These are phyloP conservation scores for Metellina segmentata DNA, from an alignment of 2,888 invertebrate species.

Conservation along the genomic window DNA sequence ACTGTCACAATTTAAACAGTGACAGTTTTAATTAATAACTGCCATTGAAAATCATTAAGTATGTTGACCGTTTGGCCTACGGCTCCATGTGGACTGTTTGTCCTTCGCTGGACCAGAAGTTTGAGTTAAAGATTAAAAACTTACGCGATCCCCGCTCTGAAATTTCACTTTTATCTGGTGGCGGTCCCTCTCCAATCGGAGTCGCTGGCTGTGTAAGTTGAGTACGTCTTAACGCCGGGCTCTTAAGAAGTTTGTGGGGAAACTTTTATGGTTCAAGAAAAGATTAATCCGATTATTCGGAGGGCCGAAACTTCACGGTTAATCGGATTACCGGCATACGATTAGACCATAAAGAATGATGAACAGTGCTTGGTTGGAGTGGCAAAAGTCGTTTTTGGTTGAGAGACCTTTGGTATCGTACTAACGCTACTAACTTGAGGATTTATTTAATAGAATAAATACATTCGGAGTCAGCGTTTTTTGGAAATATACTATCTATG, in stretches of 20 bases:
- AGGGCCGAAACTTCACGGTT: slow-evolving; percentile 60
- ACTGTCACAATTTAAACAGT: background rate
- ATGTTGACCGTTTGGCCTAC: slow-evolving; percentile 17
- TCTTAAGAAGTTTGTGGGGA: slow-evolving; percentile 53
- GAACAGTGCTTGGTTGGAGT: slow-evolving; percentile 33
- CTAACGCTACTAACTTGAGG: background rate
- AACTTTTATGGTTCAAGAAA: slow-evolving; percentile 65
- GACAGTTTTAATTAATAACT: background rate
- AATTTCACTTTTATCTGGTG: slow-evolving; percentile 25
- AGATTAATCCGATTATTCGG: slow-evolving; percentile 69
- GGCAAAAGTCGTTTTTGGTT: slow-evolving; percentile 39
- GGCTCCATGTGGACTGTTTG: background rate
- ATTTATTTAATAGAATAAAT: background rate
- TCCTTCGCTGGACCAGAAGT: background rate
- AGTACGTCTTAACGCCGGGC: slow-evolving; percentile 24
- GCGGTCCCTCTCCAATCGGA: background rate
- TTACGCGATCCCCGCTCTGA: slow-evolving; percentile 1
- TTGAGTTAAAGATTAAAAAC: slow-evolving; percentile 60
- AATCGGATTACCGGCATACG: slow-evolving; percentile 74
- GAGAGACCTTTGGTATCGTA: background rate
- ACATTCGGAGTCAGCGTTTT: background rate
- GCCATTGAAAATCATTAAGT: slow-evolving; percentile 24
- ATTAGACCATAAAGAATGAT: slow-evolving; percentile 65
- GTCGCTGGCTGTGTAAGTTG: slow-evolving; percentile 39
- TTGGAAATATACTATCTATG: background rate